A percentile compares a stretch with the other conserved stretches of the same genome.
Conservation (phyloP, 2,797 vertebrate genomes). For the Typhlichthys subterraneus region DNA sequence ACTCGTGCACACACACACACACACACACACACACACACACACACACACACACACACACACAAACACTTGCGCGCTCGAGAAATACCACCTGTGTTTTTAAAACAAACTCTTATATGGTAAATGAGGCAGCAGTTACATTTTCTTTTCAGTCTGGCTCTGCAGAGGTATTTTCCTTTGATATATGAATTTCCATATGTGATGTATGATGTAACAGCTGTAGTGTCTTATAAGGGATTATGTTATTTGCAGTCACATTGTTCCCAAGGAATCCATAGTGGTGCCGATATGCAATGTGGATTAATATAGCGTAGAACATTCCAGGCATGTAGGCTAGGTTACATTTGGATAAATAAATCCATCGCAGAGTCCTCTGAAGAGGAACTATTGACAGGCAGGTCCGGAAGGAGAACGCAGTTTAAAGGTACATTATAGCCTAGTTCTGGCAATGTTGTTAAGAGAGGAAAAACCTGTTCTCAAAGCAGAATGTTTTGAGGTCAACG, state of each 20-base stretch:
- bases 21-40: too few species aligned
- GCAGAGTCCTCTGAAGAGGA: conserved; percentile 14
- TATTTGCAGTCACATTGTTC: conserved; percentile 48
- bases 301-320: conserved; percentile 30
- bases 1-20: too few species aligned
- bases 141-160: neutral
- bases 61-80: too few species aligned
- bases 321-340: conserved; percentile 24
- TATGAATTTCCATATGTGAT: conserved; percentile 35
- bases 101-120: too few species aligned
- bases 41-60: too few species aligned
- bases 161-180: conserved; percentile 31
- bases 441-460: conserved; percentile 29
- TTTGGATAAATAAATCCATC: conserved; percentile 42
- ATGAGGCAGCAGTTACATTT: too few species aligned
- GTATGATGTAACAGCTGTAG: conserved; percentile 46
- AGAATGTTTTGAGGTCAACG: conserved; percentile 63
- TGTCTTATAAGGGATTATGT: conserved; percentile 40
- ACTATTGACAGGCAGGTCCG: conserved; percentile 33
- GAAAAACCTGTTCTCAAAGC: conserved; percentile 72
- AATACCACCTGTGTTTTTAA: too few species aligned
- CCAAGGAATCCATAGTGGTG: conserved; percentile 24
- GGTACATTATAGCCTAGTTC: conserved; percentile 22
- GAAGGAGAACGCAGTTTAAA: conserved; percentile 20
- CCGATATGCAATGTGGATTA: conserved; percentile 33